Evolutionary conservation across 1,140 invertebrate species (phyloP), one percentile per base, ranked within the genome.

Genomic region (Drosophila saltans): DNA sequence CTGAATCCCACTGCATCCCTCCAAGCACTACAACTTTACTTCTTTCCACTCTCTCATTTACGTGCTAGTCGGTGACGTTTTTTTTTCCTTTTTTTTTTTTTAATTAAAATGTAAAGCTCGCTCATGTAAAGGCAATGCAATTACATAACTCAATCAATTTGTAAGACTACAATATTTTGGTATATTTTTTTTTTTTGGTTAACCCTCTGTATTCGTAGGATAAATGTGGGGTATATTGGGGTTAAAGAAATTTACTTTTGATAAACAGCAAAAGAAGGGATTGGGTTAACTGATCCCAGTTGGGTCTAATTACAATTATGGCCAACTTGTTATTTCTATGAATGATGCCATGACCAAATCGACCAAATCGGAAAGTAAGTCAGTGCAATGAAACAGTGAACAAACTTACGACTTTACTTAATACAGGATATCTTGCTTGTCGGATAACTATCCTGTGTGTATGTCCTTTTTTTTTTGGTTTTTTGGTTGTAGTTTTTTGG

Each of bases 141-240:
- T 89, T 89, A 89, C 84, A 89, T 89, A 89, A 89, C 84, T 89
- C 84, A 89, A 89, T 89, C 85, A 89, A 90, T 89, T 89, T 89
- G 84, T 89, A 89, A 89, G 75, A 61, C 73, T 39, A 10, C 43
- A 55, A 56, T 56, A 56, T 52, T 52, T 52, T 52, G 45, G 45
- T 16, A 30, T 24, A 48, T 52, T 52, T 26, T 52, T 24, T 52
- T 24, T 26, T 26, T 10, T 10, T 4, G 1, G 8, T 1, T 24
- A 8, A 4, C 2, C 9, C n/a, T 48, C 45, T 48, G 16, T 48
- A 48, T 24, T 24, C 16, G 6, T 24, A 8, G 7, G 7, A 2
- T 48, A 21, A 21, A 24, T 36, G 33, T 4, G 6, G 45, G 21
- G 45, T 26, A 52, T 52, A 10, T 26, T 26, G 10, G 21, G 8